Base-by-base conservation (phyloP, 2,888 invertebrate species). In the Cotesia congregata region DNA sequence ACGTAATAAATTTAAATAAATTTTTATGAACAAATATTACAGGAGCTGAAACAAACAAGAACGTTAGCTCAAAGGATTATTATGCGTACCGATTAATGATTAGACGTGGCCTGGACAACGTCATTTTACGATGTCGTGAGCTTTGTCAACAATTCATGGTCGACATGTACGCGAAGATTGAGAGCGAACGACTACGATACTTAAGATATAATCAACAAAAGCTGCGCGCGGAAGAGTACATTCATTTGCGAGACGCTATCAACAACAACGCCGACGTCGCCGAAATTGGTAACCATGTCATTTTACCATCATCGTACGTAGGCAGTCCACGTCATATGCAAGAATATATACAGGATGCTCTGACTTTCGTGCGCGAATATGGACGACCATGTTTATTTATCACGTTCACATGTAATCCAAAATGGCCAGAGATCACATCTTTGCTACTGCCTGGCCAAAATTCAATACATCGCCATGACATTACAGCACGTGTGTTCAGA, bases 161-260 rank as follows among this genome's bases (percentile, higher is more conserved):
- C 50, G 86, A 89, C 78, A 87, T 87, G 87, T 89, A 87, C 77
- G 87, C 80, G 1, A 89, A 89, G 83, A 84, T 89, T 9, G 88
- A 89, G 79, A 85, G 81, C 5, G 88, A 88, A 83, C 84, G 87
- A 60, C 76, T 89, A 40, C 62, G 67, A 70, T 89, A 77, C 79
- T 80, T 89, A 15, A 74, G 84, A 64, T 82, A 79, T 15, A 88
- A 88, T 76, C 84, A 88, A 80, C 39, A 67, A n/a, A 83, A 87
- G 78, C 77, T 87, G 41, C 83, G 87, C 68, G 65, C 83, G 40
- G 82, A 88, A 80, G 80, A 88, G 6, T 88, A 85, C 78, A 86
- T 87, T 74, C 82, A 82, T 80, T 77, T 86, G 5, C 80, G 81
- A 70, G 86, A 87, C 81, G 85, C 86, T 5, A 75, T 86, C 12